Percentiles rank a stretch among this genome's conserved stretches.
These are phyloP conservation scores for Planococcus citri DNA, from an alignment of 1,140 invertebrate species.

Conservation along the genomic window DNA sequence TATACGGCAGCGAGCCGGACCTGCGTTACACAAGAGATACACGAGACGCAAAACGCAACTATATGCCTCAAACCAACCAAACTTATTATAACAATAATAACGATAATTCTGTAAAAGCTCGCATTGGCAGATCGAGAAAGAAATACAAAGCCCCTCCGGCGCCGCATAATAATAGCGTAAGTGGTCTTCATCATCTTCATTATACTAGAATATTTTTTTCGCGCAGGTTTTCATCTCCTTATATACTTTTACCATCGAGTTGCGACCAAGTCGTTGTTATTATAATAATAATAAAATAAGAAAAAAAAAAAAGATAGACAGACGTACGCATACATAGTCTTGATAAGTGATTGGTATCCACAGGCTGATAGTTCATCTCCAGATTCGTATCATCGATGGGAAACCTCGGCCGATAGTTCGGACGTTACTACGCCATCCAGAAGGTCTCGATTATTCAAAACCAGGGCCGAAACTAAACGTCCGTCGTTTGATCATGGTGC, in stretches of 20 bases:
- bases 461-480: constrained; percentile 46
- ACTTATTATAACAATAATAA: constrained; percentile 25
- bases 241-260: too few relatives aligned
- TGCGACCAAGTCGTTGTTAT: too few relatives aligned
- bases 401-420: constrained; percentile 32
- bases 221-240: too few relatives aligned
- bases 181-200: not conserved
- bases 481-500: constrained; percentile 26
- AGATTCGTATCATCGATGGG: constrained; percentile 39
- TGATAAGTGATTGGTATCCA: too few relatives aligned
- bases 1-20: constrained; percentile 60
- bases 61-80: constrained; percentile 17
- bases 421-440: constrained; percentile 38
- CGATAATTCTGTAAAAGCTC: constrained; percentile 35
- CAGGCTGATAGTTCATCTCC: constrained; percentile 39
- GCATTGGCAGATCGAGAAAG: constrained; percentile 34
- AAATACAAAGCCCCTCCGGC: constrained; percentile 35
- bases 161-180: constrained; percentile 27
- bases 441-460: constrained; percentile 53
- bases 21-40: constrained; percentile 34
- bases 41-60: constrained; percentile 26
- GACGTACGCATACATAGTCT: too few relatives aligned
- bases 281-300: too few relatives aligned
- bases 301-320: too few relatives aligned
- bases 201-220: too few relatives aligned